phyloP scores from a whole-genome alignment of 2,888 invertebrate species.

The Epistrophella euchroma region DNA sequence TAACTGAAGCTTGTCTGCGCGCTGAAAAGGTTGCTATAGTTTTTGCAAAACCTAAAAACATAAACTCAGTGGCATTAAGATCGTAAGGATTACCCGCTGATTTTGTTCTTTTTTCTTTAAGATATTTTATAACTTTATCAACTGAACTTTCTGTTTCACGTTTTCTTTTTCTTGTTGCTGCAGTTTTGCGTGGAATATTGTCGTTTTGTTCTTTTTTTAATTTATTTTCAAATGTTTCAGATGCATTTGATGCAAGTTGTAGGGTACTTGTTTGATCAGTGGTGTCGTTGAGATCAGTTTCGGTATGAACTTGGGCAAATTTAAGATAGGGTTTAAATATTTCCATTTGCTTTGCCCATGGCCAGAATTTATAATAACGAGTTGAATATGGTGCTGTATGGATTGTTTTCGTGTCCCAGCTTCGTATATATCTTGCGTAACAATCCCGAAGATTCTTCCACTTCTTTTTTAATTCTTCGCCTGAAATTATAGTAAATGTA shows the following conservation, averaged over 20 bases:
- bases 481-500: slow-evolving; percentile 28
- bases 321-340: slow-evolving; percentile 48
- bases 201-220: not conserved
- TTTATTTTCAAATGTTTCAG: slow-evolving; percentile 8
- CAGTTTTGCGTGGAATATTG: not conserved
- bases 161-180: slow-evolving; percentile 25
- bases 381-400: slow-evolving; percentile 20
- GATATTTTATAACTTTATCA: slow-evolving; percentile 13
- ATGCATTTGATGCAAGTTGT: not conserved
- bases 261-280: not conserved
- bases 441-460: slow-evolving; percentile 60
- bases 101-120: not conserved
- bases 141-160: slow-evolving; percentile 16
- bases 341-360: slow-evolving; percentile 53
- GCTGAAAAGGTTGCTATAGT: slow-evolving; percentile 71
- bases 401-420: slow-evolving; percentile 23
- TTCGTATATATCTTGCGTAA: slow-evolving; percentile 43
- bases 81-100: not conserved
- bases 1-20: slow-evolving; percentile 59
- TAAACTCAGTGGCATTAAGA: slow-evolving; percentile 54
- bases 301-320: slow-evolving; percentile 7
- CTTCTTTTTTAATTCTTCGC: slow-evolving; percentile 39
- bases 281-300: not conserved
- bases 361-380: slow-evolving; percentile 53
- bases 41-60: slow-evolving; percentile 74